These are phyloP conservation scores for Heliconius nattereri DNA, from an alignment of 1,140 invertebrate species.

Conservation along the genomic window DNA sequence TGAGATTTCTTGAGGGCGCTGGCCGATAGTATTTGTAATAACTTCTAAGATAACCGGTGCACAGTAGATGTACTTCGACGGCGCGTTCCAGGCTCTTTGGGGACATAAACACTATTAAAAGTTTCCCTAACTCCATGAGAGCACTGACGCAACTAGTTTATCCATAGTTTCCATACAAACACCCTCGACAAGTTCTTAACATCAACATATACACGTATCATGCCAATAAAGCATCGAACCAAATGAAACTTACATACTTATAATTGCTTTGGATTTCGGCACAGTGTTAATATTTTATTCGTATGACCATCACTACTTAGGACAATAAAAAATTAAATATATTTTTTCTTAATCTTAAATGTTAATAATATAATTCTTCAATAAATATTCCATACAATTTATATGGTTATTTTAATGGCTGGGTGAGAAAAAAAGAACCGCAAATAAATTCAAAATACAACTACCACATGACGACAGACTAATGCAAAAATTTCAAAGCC, in stretches of 20 bases:
- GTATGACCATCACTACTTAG: no score
- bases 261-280: not conserved
- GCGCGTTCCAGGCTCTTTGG: conserved; percentile 49
- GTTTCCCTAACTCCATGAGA: conserved; percentile 62
- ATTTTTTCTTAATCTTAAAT: no score
- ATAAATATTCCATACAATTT: no score
- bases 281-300: no score
- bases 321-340: no score
- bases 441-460: no score
- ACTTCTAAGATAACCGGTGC: conserved; percentile 39
- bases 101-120: conserved; percentile 76
- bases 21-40: conserved; percentile 39
- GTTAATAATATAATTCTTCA: no score
- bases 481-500: no score
- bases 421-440: no score
- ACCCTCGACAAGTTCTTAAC: conserved; percentile 29
- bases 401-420: no score
- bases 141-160: conserved; percentile 64
- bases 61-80: conserved; percentile 43
- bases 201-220: conserved; percentile 14
- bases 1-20: conserved; percentile 32
- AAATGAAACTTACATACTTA: not conserved
- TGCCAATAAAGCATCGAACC: conserved; percentile 5
- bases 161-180: conserved; percentile 45
- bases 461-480: no score